These are phyloP conservation scores for Chaetura pelagica DNA, from an alignment of 2,113 vertebrate species.

Conservation along the genomic window DNA sequence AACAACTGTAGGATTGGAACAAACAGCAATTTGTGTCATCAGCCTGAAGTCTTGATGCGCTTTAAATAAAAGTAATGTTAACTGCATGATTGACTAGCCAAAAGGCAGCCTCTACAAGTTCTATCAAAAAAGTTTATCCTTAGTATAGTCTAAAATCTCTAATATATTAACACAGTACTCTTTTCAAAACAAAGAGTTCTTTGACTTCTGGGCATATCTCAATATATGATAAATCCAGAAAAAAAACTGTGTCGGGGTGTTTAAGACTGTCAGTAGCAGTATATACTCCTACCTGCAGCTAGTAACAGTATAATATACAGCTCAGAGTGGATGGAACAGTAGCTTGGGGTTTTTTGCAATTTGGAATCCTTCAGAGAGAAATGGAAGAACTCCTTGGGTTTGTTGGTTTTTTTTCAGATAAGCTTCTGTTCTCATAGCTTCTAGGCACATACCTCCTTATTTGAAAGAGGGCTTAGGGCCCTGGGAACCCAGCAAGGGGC, in stretches of 20 bases:
- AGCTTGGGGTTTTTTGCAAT: background rate
- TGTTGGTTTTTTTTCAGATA: background rate
- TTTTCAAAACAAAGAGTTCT: background rate
- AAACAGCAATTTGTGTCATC: background rate
- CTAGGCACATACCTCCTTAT: conserved; percentile 47
- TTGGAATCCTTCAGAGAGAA: background rate
- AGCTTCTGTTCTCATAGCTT: conserved; percentile 40
- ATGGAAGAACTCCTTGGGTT: background rate
- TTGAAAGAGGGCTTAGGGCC: conserved; percentile 63
- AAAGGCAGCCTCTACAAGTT: background rate
- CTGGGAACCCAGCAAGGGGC: conserved; percentile 75
- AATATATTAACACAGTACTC: background rate
- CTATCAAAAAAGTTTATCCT: background rate
- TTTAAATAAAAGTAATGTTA: background rate
- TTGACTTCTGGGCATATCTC: background rate
- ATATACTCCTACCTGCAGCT: background rate
- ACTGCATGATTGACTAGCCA: background rate
- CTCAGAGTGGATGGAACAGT: background rate
- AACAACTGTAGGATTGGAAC: background rate
- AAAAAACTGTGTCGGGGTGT: too few relatives aligned
- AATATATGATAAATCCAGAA: background rate
- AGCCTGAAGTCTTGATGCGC: background rate
- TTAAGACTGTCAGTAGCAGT: background rate
- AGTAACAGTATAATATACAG: rapidly evolving
- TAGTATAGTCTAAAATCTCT: background rate